These are phyloP conservation scores for Synanthedon andrenaeformis DNA, from an alignment of 2,888 invertebrate genomes.

Conservation along the genomic window DNA sequence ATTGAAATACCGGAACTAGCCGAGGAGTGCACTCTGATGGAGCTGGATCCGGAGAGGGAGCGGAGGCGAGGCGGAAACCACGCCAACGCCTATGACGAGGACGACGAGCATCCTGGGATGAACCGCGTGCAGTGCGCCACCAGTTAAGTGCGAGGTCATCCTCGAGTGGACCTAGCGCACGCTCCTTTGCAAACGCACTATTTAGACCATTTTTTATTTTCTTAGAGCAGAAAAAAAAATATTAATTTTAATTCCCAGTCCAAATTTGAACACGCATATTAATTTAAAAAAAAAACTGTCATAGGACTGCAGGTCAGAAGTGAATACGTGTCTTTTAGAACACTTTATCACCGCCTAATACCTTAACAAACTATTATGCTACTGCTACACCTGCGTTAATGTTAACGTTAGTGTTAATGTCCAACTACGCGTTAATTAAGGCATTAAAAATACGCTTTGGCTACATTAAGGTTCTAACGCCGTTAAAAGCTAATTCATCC, in stretches of 20 bases:
- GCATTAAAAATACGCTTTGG: no score
- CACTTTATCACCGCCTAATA: no score
- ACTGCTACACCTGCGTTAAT: no score
- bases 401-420: no score
- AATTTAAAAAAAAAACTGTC: background rate
- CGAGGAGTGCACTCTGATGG: conserved; percentile 79
- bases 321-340: no score
- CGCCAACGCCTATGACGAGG: conserved; percentile 78
- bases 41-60: conserved; percentile 83
- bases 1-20: conserved; percentile 78
- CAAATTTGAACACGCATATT: no score
- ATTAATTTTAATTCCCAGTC: background rate
- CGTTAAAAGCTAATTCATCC: no score
- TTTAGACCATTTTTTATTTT: background rate
- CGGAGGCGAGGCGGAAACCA: conserved; percentile 73
- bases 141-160: conserved; percentile 54
- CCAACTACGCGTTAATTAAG: no score
- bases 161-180: background rate
- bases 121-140: conserved; percentile 85
- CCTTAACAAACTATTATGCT: no score
- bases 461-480: no score
- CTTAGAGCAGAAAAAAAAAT: background rate
- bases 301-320: no score
- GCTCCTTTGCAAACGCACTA: background rate
- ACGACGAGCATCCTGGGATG: conserved; percentile 76